phyloP scores from a whole-genome alignment of 2,797 vertebrate genomes.

The Otus scops region DNA sequence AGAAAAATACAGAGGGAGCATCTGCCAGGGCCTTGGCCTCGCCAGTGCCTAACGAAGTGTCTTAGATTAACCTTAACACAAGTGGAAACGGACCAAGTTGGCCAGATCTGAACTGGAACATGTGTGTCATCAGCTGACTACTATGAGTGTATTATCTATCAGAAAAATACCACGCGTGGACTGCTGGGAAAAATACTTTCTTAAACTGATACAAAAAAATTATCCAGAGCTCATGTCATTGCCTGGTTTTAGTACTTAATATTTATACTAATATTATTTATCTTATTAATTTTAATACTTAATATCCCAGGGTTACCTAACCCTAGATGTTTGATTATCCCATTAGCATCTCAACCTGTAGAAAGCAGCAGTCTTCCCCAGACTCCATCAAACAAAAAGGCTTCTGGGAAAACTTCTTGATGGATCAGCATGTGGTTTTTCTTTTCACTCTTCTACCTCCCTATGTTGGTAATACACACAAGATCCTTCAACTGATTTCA shows the following conservation, averaged over 20 bases:
- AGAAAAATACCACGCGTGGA: not conserved
- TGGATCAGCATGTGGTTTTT: not conserved
- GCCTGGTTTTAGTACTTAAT: not conserved
- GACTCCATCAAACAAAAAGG: not conserved
- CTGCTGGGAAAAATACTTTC: not conserved
- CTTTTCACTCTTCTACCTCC: not conserved
- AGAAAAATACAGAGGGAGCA: not conserved
- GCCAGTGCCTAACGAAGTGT: not conserved
- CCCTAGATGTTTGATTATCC: not conserved
- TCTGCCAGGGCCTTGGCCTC: not conserved
- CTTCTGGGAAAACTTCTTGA: not conserved
- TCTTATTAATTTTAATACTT: not conserved
- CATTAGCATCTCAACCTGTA: not conserved
- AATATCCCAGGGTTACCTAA: not conserved
- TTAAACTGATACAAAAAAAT: not conserved
- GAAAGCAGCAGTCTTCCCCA: not conserved
- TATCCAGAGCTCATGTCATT: not conserved
- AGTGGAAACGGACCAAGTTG: not conserved
- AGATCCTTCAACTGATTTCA: not conserved
- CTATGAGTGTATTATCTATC: not conserved
- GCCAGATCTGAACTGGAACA: not conserved
- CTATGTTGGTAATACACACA: not conserved
- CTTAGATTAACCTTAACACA: not conserved
- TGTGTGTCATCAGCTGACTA: rapidly evolving
- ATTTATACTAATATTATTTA: not conserved